phyloP scores from a whole-genome alignment of 2,113 vertebrate genomes.

The Spermophilus dauricus region DNA sequence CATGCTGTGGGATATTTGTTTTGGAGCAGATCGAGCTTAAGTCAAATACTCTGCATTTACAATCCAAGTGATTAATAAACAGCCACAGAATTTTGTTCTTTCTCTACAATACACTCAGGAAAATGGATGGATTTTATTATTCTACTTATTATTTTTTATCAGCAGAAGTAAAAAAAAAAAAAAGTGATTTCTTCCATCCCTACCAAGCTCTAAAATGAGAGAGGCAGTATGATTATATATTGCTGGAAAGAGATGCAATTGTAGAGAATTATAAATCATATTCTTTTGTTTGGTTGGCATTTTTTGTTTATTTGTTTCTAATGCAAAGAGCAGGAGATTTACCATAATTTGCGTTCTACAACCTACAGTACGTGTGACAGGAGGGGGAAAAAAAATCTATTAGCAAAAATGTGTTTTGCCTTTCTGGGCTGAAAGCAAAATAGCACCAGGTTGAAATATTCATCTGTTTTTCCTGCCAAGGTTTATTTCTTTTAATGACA shows the following conservation, averaged over 20 bases:
- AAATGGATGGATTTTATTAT: conserved; percentile 85
- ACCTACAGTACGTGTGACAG: conserved; percentile 36
- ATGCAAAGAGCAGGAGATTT: conserved; percentile 53
- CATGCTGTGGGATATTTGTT: conserved; percentile 84
- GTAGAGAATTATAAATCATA: conserved; percentile 86
- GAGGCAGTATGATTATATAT: conserved; percentile 70
- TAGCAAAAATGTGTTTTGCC: conserved; percentile 52
- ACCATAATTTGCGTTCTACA: conserved; percentile 63
- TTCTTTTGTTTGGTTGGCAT: conserved; percentile 85
- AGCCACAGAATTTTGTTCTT: conserved; percentile 62
- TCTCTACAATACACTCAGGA: background rate
- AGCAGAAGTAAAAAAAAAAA: conserved; percentile 65
- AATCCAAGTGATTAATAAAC: conserved; percentile 82
- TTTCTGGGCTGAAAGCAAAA: conserved; percentile 61
- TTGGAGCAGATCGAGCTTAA: conserved; percentile 82
- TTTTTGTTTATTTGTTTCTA: conserved; percentile 78
- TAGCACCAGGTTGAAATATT: conserved; percentile 74
- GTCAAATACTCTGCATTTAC: conserved; percentile 81
- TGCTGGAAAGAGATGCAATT: conserved; percentile 77
- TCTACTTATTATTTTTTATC: conserved; percentile 85
- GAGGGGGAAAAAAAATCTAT: conserved; percentile 71
- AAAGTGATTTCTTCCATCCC: conserved; percentile 62
- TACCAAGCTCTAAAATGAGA: conserved; percentile 78
- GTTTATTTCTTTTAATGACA: conserved; percentile 69
- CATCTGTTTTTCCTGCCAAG: conserved; percentile 64